A percentile compares a stretch with the other conserved stretches of the same genome.
These are phyloP conservation scores for Phylloscopus whistleri DNA, from an alignment of 2,113 vertebrate genomes.

Conservation along the genomic window DNA sequence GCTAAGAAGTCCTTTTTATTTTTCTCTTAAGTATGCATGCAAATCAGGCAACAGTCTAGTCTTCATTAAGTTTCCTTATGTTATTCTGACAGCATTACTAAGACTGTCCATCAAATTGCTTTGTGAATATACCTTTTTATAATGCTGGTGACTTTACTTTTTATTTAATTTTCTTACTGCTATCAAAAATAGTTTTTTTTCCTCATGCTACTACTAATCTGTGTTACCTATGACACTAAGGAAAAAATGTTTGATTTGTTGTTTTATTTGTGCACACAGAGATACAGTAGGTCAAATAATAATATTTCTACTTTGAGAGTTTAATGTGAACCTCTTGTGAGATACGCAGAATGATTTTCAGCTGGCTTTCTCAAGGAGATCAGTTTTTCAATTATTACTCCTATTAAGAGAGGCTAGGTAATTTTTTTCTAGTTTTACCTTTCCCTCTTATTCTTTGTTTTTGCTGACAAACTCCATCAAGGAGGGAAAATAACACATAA, in stretches of 20 bases:
- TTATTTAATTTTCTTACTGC: not conserved
- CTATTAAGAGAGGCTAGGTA: not conserved
- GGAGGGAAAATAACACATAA: not conserved
- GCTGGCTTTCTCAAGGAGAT: not conserved
- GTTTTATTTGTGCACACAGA: not conserved
- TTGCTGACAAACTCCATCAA: not conserved
- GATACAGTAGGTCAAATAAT: not conserved
- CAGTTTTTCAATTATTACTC: not conserved
- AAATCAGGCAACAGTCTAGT: constrained; percentile 3
- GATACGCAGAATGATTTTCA: not conserved
- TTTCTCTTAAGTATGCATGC: not conserved
- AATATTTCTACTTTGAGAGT: not conserved
- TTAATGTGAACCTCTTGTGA: not conserved
- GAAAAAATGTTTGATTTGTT: not conserved
- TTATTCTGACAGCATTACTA: not conserved
- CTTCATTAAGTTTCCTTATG: constrained; percentile 6
- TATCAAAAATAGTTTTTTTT: not conserved
- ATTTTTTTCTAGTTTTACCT: not conserved
- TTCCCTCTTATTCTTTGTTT: not conserved
- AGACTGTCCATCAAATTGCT: not conserved
- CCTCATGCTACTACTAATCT: not conserved
- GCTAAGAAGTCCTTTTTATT: not conserved
- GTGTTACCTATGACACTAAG: not conserved
- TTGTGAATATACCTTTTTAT: not conserved
- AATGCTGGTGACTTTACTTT: not conserved